phyloP scores from a whole-genome alignment of 2,113 vertebrate species.

The Diadophis punctatus region DNA sequence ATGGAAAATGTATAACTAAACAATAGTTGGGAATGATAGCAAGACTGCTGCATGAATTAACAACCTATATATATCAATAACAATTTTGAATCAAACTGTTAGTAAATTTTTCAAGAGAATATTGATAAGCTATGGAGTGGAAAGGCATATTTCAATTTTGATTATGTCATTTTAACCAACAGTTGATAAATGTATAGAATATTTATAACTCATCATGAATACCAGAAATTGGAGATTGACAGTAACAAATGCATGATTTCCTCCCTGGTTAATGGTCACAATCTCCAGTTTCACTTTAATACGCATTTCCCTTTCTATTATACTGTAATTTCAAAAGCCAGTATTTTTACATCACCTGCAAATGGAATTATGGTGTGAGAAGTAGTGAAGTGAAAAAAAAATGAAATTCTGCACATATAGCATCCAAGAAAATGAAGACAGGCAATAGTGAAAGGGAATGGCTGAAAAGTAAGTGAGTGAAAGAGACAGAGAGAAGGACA shows the following conservation, averaged over 20 bases:
- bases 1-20: conserved; percentile 31
- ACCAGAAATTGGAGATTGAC: neutral
- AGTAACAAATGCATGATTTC: neutral
- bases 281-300: neutral
- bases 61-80: conserved; percentile 34
- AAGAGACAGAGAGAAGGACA: conserved; percentile 78
- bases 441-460: conserved; percentile 52
- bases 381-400: conserved; percentile 35
- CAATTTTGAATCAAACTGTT: conserved; percentile 26
- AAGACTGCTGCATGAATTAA: conserved; percentile 37
- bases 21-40: neutral
- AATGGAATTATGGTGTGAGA: conserved; percentile 44
- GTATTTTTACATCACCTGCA: conserved; percentile 38
- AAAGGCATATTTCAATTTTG: conserved; percentile 35
- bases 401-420: conserved; percentile 9
- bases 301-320: conserved; percentile 14
- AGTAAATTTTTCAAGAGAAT: conserved; percentile 39
- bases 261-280: neutral
- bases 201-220: neutral
- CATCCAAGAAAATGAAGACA: conserved; percentile 60
- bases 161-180: conserved; percentile 1
- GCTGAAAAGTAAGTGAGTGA: conserved; percentile 62
- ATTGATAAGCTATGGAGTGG: conserved; percentile 32
- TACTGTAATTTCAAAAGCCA: conserved; percentile 31
- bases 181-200: neutral